A percentile compares a stretch with the other conserved stretches of the same genome.
phyloP scores from a whole-genome alignment of 2,888 invertebrate species.

The Cynaeus angustus region DNA sequence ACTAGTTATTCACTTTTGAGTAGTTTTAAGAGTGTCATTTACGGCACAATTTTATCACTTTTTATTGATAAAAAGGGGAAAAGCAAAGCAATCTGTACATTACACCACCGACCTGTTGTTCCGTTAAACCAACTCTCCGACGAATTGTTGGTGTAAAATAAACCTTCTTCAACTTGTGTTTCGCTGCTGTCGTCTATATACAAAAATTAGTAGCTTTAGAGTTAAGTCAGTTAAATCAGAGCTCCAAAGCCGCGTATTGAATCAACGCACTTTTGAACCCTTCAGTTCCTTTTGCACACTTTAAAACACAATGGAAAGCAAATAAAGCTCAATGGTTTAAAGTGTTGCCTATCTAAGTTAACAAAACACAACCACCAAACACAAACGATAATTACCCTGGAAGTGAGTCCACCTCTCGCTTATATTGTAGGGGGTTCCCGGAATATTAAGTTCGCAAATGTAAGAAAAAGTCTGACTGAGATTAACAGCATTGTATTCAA shows the following conservation, averaged over 20 bases:
- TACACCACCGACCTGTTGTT: conserved; percentile 39
- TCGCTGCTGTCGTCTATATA: conserved; percentile 47
- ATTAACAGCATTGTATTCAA: conserved; percentile 70
- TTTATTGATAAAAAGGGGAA: conserved; percentile 1
- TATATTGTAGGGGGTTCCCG: conserved; percentile 74
- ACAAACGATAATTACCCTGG: conserved; percentile 40
- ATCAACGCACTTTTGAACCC: conserved; percentile 18
- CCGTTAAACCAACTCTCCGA: conserved; percentile 34
- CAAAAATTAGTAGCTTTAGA: conserved; percentile 52
- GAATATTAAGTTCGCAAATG: conserved; percentile 78
- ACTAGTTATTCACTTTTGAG: conserved; percentile 28
- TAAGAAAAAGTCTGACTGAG: conserved; percentile 75
- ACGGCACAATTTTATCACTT: background rate
- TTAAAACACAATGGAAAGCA: conserved; percentile 1
- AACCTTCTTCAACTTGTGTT: conserved; percentile 46
- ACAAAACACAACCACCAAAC: conserved; percentile 6
- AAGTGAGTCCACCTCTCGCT: conserved; percentile 10
- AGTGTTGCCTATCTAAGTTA: conserved; percentile 29
- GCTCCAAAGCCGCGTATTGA: conserved; percentile 10
- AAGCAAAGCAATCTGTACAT: conserved; percentile 12
- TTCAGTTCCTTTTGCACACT: background rate
- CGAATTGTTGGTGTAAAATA: conserved; percentile 39
- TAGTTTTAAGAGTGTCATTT: background rate
- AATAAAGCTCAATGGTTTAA: conserved; percentile 20
- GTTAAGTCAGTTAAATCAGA: conserved; percentile 30